These are phyloP conservation scores for Disparrhopalites patrizii DNA, from an alignment of 2,888 invertebrate genomes.

Conservation along the genomic window DNA sequence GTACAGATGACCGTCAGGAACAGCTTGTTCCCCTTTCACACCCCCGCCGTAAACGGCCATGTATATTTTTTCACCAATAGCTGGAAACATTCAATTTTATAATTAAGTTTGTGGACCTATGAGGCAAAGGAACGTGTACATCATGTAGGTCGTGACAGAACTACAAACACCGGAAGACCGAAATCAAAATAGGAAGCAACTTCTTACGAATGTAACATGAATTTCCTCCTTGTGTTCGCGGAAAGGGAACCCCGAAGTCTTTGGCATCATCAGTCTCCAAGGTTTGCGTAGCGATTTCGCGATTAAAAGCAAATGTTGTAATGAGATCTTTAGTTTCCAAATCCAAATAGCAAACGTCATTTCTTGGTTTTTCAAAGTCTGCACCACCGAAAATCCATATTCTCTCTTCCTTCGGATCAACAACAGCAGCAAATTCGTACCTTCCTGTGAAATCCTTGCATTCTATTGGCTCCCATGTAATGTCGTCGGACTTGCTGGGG, in stretches of 20 bases:
- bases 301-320: conserved; percentile 1
- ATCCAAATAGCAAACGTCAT: conserved; percentile 25
- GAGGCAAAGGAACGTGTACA: no score
- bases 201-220: conserved; percentile 18
- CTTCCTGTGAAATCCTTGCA: conserved; percentile 14
- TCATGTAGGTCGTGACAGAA: no score
- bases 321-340: conserved; percentile 4
- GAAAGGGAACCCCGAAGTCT: conserved; percentile 5
- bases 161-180: no score
- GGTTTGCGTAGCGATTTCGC: not conserved
- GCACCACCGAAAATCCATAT: conserved; percentile 31
- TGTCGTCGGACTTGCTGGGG: not conserved
- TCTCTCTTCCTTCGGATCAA: conserved; percentile 1
- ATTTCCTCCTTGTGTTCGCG: conserved; percentile 30
- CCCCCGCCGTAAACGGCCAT: conserved; percentile 38
- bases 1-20: conserved; percentile 37
- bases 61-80: conserved; percentile 22
- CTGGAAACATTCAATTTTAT: conserved; percentile 10
- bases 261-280: not conserved
- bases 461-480: conserved; percentile 1
- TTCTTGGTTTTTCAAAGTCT: conserved; percentile 19
- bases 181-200: not conserved
- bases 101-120: not conserved
- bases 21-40: conserved; percentile 34
- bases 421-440: conserved; percentile 27